A percentile compares a stretch with the other conserved stretches of the same genome.
Conservation (phyloP, 2,888 invertebrate genomes). For the Campoletis raptor region DNA sequence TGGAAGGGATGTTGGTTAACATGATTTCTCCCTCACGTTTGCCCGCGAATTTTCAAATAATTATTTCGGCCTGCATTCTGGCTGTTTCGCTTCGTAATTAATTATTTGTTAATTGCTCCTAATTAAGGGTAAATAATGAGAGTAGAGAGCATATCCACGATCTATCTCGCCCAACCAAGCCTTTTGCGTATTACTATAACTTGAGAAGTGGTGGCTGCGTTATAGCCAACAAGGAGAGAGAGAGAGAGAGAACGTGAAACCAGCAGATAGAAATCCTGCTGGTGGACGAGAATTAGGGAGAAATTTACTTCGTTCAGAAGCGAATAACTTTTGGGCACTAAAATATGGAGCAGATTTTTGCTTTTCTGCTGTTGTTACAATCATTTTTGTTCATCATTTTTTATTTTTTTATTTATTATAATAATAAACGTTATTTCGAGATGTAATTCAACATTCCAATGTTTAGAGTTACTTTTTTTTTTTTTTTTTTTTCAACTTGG, state of each 20-base stretch:
- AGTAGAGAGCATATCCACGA: slow-evolving; percentile 60
- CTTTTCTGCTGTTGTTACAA: neutral
- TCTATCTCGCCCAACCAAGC: slow-evolving; percentile 4
- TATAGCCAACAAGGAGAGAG: slow-evolving; percentile 54
- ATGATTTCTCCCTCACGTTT: slow-evolving; percentile 61
- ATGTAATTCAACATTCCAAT: neutral
- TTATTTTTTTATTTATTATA: neutral
- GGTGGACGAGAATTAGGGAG: slow-evolving; percentile 22
- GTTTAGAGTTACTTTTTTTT: neutral
- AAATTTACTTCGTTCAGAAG: slow-evolving; percentile 41
- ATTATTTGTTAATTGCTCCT: slow-evolving; percentile 81
- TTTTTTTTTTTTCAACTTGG: neutral
- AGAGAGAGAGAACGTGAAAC: slow-evolving; percentile 17
- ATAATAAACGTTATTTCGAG: neutral
- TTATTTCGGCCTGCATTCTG: slow-evolving; percentile 68
- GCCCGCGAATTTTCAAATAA: slow-evolving; percentile 73
- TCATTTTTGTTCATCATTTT: neutral
- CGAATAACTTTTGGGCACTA: neutral
- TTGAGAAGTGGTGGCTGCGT: slow-evolving; percentile 20
- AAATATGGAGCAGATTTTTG: neutral
- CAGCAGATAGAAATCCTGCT: slow-evolving; percentile 40
- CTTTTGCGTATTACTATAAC: slow-evolving; percentile 14
- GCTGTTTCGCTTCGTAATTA: slow-evolving; percentile 74
- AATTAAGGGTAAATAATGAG: slow-evolving; percentile 83
- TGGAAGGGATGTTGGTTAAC: slow-evolving; percentile 39